These are phyloP conservation scores for Troglohyphantes excavatus DNA, from an alignment of 2,888 invertebrate genomes.

Conservation along the genomic window DNA sequence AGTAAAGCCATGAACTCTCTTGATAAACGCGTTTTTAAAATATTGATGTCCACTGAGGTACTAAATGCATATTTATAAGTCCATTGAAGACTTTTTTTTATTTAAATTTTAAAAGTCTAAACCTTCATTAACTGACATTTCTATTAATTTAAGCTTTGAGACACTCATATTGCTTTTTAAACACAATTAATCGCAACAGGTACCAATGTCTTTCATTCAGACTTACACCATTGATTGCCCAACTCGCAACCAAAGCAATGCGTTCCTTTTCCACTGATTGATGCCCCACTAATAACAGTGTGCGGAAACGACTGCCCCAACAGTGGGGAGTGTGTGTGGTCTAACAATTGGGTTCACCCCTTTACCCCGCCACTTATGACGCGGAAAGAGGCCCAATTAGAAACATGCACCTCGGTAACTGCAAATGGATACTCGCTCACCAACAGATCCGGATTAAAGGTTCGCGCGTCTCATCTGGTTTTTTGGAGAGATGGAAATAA, in stretches of 20 bases:
- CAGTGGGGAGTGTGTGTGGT: slow-evolving; percentile 51
- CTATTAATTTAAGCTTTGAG: too few relatives aligned
- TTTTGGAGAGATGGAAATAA: neutral
- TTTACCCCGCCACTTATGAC: slow-evolving; percentile 40
- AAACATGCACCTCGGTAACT: neutral
- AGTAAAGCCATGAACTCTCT: too few relatives aligned
- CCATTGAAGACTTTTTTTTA: too few relatives aligned
- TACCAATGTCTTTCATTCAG: too few relatives aligned
- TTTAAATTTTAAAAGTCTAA: too few relatives aligned
- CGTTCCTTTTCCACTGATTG: slow-evolving; percentile 55
- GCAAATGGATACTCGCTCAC: neutral
- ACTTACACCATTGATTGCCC: slow-evolving; percentile 5
- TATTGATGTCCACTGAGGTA: too few relatives aligned
- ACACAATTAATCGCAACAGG: too few relatives aligned
- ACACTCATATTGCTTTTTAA: too few relatives aligned
- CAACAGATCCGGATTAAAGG: neutral
- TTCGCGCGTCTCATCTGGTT: neutral
- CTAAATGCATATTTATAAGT: too few relatives aligned
- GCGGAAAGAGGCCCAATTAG: slow-evolving; percentile 38
- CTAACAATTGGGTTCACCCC: slow-evolving; percentile 23
- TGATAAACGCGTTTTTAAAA: too few relatives aligned
- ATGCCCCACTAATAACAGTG: slow-evolving; percentile 69
- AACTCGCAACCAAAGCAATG: neutral
- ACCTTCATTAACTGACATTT: too few relatives aligned
- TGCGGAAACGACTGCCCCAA: neutral